These are phyloP conservation scores for Pandion haliaetus DNA, from an alignment of 2,113 vertebrate genomes.

Conservation along the genomic window DNA sequence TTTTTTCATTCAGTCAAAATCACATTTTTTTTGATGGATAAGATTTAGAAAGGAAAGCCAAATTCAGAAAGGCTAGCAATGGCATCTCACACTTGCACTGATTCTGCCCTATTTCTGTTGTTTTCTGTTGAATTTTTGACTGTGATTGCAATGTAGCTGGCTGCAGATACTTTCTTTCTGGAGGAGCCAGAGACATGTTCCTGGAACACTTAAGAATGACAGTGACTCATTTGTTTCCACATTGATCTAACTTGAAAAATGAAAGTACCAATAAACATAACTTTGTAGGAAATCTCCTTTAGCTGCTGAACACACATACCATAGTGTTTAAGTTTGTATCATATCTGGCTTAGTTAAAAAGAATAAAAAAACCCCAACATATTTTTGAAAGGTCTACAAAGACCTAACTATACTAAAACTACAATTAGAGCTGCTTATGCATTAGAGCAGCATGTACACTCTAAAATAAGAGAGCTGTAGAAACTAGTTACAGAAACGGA, in stretches of 20 bases:
- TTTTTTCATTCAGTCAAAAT: not conserved
- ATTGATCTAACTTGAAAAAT: not conserved
- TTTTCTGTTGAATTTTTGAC: not conserved
- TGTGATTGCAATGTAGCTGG: not conserved
- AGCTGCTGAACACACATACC: not conserved
- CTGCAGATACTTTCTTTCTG: not conserved
- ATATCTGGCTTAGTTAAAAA: not conserved
- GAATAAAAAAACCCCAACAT: fast-evolving
- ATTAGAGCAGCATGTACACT: not conserved
- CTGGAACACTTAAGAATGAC: not conserved
- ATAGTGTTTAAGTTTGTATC: not conserved
- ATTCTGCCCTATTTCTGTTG: not conserved
- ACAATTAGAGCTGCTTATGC: not conserved
- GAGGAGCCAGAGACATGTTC: not conserved
- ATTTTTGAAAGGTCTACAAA: not conserved
- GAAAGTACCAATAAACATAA: not conserved
- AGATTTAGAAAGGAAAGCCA: not conserved
- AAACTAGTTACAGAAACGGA: not conserved
- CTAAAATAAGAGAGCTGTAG: not conserved
- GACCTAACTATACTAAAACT: not conserved
- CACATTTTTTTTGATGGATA: not conserved
- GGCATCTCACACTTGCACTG: not conserved
- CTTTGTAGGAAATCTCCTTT: not conserved
- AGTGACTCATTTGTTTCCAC: not conserved
- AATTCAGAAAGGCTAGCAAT: not conserved